Conservation (phyloP, 1,140 invertebrate species). For the Tetramorium alpestre region DNA sequence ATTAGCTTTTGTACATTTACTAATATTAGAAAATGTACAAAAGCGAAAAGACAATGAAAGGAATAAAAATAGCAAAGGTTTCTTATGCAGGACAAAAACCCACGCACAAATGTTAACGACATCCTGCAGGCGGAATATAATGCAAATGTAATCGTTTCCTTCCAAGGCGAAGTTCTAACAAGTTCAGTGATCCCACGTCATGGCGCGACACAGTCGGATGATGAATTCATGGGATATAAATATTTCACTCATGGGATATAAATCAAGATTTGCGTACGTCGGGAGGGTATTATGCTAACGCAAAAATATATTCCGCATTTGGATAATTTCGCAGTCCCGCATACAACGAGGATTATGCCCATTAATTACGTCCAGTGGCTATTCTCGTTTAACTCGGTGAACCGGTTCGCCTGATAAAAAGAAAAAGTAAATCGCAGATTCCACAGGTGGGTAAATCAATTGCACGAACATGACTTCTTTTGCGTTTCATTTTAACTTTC, state of each 20-base stretch:
- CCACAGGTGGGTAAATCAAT: constrained; percentile 16
- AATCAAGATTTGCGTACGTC: constrained; percentile 10
- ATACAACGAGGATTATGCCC: constrained; percentile 3
- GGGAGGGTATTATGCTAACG: background rate
- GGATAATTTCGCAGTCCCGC: background rate
- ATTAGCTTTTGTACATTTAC: too few species aligned
- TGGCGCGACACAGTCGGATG: background rate
- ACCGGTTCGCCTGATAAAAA: constrained; percentile 22
- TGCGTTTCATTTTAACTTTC: constrained; percentile 32
- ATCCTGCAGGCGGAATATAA: constrained; percentile 39
- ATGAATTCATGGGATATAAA: background rate
- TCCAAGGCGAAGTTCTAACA: constrained; percentile 32
- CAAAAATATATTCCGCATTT: constrained; percentile 11
- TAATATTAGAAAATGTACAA: background rate
- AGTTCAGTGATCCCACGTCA: constrained; percentile 28
- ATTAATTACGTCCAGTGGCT: constrained; percentile 21
- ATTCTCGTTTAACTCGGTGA: constrained; percentile 13
- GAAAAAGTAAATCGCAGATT: constrained; percentile 13
- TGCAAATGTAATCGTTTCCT: constrained; percentile 34
- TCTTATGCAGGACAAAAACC: constrained; percentile 19
- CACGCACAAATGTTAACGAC: constrained; percentile 11
- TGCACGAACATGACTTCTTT: constrained; percentile 9
- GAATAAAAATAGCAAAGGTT: background rate
- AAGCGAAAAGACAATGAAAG: constrained; percentile 7
- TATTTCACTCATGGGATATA: background rate